phyloP scores from a whole-genome alignment of 2,113 vertebrate species.

The Pangasianodon gigas region DNA sequence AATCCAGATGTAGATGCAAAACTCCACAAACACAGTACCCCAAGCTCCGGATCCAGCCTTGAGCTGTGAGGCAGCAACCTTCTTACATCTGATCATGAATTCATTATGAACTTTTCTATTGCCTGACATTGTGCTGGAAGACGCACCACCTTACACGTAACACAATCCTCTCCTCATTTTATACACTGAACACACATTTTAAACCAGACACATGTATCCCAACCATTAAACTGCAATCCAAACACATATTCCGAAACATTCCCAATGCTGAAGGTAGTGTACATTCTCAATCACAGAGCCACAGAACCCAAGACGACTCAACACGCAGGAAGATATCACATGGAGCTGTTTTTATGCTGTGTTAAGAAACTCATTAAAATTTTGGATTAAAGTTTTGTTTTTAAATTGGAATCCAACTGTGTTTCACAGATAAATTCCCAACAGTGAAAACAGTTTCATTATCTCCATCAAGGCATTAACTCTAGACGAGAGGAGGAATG shows the following conservation, averaged over 20 bases:
- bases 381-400: neutral
- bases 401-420: neutral
- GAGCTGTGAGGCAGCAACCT: no score
- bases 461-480: neutral
- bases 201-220: neutral
- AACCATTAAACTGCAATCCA: neutral
- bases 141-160: no score
- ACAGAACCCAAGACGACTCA: neutral
- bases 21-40: no score
- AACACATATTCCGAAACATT: neutral
- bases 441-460: neutral
- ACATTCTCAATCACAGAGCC: neutral
- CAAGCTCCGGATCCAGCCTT: neutral
- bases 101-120: no score
- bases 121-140: neutral
- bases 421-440: neutral
- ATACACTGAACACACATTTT: neutral
- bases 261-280: neutral
- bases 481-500: neutral
- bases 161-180: neutral
- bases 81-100: neutral
- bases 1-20: no score
- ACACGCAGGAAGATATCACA: neutral
- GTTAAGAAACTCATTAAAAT: neutral
- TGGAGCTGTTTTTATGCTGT: neutral